Percentiles rank a stretch among this genome's conserved stretches.
Conservation (phyloP, 2,888 invertebrate genomes). For the Holacanthella duospinosa region DNA sequence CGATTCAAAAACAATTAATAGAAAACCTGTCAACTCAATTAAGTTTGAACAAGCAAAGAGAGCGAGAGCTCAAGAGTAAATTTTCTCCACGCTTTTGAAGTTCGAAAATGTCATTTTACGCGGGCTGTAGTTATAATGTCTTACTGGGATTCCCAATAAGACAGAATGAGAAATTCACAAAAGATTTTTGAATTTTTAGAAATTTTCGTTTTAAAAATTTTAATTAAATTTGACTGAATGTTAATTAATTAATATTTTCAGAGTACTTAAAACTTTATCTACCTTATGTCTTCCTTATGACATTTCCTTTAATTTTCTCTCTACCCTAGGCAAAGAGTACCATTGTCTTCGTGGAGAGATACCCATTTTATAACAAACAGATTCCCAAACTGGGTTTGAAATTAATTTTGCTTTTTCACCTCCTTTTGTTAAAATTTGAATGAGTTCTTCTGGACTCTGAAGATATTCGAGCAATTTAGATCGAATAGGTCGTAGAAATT, state of each 20-base stretch:
- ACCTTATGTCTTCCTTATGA: too few species aligned
- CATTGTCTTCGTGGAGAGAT: conserved; percentile 30
- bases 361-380: conserved; percentile 55
- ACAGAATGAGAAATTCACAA: too few species aligned
- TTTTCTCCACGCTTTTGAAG: background rate
- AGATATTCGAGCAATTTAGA: conserved; percentile 50
- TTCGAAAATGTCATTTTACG: too few species aligned
- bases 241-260: too few species aligned
- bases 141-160: too few species aligned
- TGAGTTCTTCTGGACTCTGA: conserved; percentile 52
- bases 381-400: conserved; percentile 54
- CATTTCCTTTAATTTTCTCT: background rate
- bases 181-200: too few species aligned
- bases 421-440: conserved; percentile 54
- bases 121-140: too few species aligned
- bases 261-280: too few species aligned
- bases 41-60: background rate
- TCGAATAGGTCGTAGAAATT: conserved; percentile 59
- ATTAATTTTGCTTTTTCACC: conserved; percentile 52
- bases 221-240: background rate
- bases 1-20: background rate
- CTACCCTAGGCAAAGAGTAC: background rate
- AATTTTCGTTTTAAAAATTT: too few species aligned
- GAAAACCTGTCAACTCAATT: background rate
- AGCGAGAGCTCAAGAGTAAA: background rate